Percentiles rank a stretch among this genome's conserved stretches.
Conservation (phyloP, 1,140 invertebrate species). For the Radopholus similis region DNA sequence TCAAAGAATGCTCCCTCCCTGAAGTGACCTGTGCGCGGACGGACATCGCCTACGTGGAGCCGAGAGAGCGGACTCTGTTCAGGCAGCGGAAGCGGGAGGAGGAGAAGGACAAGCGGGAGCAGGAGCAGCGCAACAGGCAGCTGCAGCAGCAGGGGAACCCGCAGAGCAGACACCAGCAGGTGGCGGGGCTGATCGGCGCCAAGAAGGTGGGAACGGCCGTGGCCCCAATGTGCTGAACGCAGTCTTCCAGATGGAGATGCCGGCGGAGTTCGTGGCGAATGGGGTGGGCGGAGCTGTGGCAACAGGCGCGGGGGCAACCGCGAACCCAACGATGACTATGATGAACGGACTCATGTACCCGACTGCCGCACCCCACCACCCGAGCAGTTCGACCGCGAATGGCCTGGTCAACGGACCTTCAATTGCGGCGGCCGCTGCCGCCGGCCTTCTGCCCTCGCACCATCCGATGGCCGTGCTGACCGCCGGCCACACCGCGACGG, state of each 20-base stretch:
- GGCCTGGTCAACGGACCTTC: neutral
- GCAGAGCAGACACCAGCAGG: neutral
- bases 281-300: conserved; percentile 1
- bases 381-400: neutral
- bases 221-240: neutral
- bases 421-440: neutral
- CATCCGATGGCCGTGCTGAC: neutral
- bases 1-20: neutral
- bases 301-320: neutral
- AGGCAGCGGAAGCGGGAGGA: neutral
- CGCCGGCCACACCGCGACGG: conserved; percentile 7
- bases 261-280: neutral
- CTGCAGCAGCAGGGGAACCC: neutral
- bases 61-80: conserved; percentile 5
- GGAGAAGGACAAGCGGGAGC: neutral
- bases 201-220: neutral
- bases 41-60: conserved; percentile 21
- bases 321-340: neutral
- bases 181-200: neutral
- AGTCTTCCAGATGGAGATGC: neutral
- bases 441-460: neutral
- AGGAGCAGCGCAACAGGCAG: neutral
- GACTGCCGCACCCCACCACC: neutral
- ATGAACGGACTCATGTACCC: neutral
- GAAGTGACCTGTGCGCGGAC: conserved; percentile 24